phyloP scores from a whole-genome alignment of 2,797 vertebrate species.

The Siniperca undulata region DNA sequence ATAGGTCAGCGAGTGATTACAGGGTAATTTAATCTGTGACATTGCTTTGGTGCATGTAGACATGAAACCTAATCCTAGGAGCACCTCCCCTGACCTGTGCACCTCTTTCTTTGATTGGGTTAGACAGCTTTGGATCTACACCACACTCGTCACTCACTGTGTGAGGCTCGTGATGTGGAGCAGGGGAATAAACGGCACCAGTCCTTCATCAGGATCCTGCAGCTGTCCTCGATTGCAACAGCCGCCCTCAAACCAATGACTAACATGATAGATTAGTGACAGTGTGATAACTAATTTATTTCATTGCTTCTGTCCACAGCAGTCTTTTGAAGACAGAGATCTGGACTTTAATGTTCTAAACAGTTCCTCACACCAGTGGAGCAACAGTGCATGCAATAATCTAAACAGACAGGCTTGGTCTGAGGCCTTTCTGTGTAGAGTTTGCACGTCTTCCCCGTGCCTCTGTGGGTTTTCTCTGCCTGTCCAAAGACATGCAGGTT shows the following conservation, averaged over 20 bases:
- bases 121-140: slow-evolving; percentile 4
- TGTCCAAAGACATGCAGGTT: no score
- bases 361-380: no score
- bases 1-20: slow-evolving; percentile 68
- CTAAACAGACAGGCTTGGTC: no score
- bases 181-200: not conserved
- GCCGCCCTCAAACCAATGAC: not conserved
- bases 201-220: not conserved
- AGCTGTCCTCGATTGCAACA: not conserved
- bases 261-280: not conserved
- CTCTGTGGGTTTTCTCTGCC: no score
- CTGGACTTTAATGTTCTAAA: no score
- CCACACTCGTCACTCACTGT: not conserved
- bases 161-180: not conserved
- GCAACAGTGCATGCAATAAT: no score
- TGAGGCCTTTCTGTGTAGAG: no score
- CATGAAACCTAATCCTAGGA: slow-evolving; percentile 57
- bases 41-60: slow-evolving; percentile 52
- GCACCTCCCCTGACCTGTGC: slow-evolving; percentile 38
- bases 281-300: not conserved
- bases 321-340: not conserved
- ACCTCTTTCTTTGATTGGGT: slow-evolving; percentile 47
- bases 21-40: slow-evolving; percentile 64
- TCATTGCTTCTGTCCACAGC: not conserved
- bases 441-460: no score